Evolutionary conservation across 2,888 invertebrate genomes (phyloP).

Genomic region (Eugnorisma glareosa): DNA sequence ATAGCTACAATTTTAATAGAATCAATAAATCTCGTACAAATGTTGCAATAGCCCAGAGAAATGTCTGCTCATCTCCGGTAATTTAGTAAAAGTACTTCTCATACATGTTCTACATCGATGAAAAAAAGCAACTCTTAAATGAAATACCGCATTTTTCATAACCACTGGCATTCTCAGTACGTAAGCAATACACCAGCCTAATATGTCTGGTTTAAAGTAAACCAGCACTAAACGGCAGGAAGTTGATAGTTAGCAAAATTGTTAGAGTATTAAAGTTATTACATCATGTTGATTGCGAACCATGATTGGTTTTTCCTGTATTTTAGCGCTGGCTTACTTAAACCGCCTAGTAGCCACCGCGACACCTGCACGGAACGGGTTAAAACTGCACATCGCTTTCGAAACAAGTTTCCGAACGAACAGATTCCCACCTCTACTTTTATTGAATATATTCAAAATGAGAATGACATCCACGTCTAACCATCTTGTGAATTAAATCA

Average conservation of each 20-base stretch:
- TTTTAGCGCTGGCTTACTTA: conserved; percentile 59
- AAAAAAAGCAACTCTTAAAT: conserved; percentile 10
- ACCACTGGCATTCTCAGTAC: conserved; percentile 12
- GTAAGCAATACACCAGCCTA: conserved; percentile 15
- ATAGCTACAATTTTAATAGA: not conserved
- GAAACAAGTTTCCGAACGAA: conserved; percentile 71
- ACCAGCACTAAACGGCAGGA: conserved; percentile 49
- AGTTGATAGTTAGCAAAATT: conserved; percentile 47
- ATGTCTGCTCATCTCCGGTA: not conserved
- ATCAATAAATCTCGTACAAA: conserved; percentile 25
- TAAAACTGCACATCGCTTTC: conserved; percentile 82
- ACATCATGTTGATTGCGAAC: conserved; percentile 40
- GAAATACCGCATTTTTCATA: conserved; percentile 30
- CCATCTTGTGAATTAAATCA: conserved; percentile 19
- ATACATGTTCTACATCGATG: conserved; percentile 13
- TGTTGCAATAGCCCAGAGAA: not conserved
- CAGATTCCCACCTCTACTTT: conserved; percentile 21
- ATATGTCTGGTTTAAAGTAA: conserved; percentile 31
- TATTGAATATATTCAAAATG: conserved; percentile 32
- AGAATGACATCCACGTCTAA: conserved; percentile 26
- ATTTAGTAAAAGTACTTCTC: conserved; percentile 17
- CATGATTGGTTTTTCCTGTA: conserved; percentile 59
- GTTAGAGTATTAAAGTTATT: conserved; percentile 45
- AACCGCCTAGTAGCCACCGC: conserved; percentile 47
- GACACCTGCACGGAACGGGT: conserved; percentile 75